Evolutionary conservation across 2,888 invertebrate species (phyloP), one percentile per base, ranked within the genome.

Genomic region (Stenchaetothrips biformis): DNA sequence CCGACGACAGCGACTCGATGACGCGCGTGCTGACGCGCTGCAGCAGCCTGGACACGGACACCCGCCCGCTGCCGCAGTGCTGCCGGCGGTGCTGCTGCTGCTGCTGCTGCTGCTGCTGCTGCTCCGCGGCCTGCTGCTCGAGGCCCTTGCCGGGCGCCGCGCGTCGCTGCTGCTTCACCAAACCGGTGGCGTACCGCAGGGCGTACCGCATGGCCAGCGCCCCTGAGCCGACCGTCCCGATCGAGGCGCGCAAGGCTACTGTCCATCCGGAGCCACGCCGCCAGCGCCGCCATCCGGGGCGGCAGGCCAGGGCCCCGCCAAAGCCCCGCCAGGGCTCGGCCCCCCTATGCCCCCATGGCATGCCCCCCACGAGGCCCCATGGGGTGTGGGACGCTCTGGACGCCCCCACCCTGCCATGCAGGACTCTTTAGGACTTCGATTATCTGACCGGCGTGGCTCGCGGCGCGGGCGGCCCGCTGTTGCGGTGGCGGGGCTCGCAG

Each of bases 181-280:
- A 21, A 9, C 67, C 67, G 67, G 67, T 25, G 67, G 67, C 67
- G 67, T 67, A 67, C 67, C 21, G n/a, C 67, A 67, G 67, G 67
- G 67, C 67, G 67, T 21, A 67, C 67, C 67, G 67, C 67, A 67
- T 67, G 7, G 1, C 62, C 21, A n/a, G n/a, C n/a, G n/a, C n/a
- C n/a, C n/a, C n/a, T n/a, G n/a, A n/a, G n/a, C n/a, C n/a, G n/a
- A n/a, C n/a, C n/a, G n/a, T n/a, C n/a, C n/a, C n/a, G n/a, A n/a
- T n/a, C n/a, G n/a, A n/a, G n/a, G n/a, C n/a, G n/a, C 67, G 67
- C 67, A 67, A 67, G 67, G 67, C 67, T 67, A 67, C 67, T 67
- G 67, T 67, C 67, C 67, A 67, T 21, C 53, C n/a, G n/a, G n/a
- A n/a, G n/a, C n/a, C n/a, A n/a, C n/a, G n/a, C n/a, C n/a, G n/a